phyloP scores from a whole-genome alignment of 1,140 invertebrate genomes.

The Papilio aristodemus region DNA sequence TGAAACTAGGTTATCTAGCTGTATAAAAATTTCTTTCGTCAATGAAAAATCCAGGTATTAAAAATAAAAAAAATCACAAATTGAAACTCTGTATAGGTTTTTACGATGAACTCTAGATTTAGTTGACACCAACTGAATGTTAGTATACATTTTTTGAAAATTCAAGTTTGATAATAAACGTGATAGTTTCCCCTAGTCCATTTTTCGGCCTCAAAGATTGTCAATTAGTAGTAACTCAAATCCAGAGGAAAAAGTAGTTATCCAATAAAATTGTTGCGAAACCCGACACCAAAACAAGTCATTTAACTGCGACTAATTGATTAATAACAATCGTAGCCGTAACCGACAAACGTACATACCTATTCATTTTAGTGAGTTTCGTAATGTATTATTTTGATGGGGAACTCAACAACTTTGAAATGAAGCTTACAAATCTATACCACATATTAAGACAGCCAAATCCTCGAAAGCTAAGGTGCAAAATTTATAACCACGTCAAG shows the following conservation, averaged over 20 bases:
- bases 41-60: background rate
- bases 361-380: background rate
- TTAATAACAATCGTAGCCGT: slow-evolving; percentile 25
- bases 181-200: background rate
- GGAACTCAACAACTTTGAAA: background rate
- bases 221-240: slow-evolving; percentile 20
- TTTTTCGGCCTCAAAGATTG: background rate
- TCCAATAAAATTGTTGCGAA: slow-evolving; percentile 26
- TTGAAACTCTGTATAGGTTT: slow-evolving; percentile 1
- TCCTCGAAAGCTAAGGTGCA: too few relatives aligned
- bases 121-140: too few relatives aligned
- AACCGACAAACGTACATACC: background rate
- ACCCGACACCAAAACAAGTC: slow-evolving; percentile 26
- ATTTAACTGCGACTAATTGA: slow-evolving; percentile 30
- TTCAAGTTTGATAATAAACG: background rate
- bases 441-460: too few relatives aligned
- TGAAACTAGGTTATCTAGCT: slow-evolving; percentile 11
- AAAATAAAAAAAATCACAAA: slow-evolving; percentile 6
- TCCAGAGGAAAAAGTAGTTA: slow-evolving; percentile 3
- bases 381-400: background rate
- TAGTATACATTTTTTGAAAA: background rate
- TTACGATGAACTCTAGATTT: background rate
- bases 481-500: too few relatives aligned
- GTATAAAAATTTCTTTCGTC: slow-evolving; percentile 9
- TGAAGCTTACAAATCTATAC: background rate